These are phyloP conservation scores for Heliconius nattereri DNA, from an alignment of 1,140 invertebrate genomes.

Conservation along the genomic window DNA sequence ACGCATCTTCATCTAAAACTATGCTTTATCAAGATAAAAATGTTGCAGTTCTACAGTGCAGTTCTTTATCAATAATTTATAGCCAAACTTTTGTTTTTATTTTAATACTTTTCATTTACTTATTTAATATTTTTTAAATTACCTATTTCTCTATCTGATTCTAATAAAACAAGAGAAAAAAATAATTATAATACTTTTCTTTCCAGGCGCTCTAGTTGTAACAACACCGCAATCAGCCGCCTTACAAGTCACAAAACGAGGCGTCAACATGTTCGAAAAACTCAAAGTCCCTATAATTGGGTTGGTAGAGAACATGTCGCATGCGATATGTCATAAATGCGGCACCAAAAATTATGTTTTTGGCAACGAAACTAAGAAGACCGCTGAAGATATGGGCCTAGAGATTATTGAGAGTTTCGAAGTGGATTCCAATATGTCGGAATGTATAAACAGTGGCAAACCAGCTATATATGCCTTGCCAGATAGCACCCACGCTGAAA, in stretches of 20 bases:
- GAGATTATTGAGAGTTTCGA: constrained; percentile 88
- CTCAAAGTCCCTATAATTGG: constrained; percentile 90
- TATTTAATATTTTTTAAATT: too few species aligned
- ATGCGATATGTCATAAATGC: constrained; percentile 88
- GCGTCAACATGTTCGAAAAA: constrained; percentile 90
- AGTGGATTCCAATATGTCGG: constrained; percentile 86
- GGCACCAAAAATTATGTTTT: constrained; percentile 83
- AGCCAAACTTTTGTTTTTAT: too few species aligned
- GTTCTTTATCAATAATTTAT: too few species aligned
- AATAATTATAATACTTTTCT: not conserved
- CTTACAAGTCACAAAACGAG: constrained; percentile 89
- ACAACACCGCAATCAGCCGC: constrained; percentile 93
- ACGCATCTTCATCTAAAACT: too few species aligned
- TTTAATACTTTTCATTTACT: too few species aligned
- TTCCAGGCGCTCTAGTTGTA: constrained; percentile 88
- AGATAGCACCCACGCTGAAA: constrained; percentile 81
- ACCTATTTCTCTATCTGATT: too few species aligned
- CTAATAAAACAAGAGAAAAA: too few species aligned
- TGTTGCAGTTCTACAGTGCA: too few species aligned
- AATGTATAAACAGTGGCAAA: constrained; percentile 87
- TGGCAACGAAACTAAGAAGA: constrained; percentile 80
- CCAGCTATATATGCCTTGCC: constrained; percentile 89
- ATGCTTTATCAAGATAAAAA: too few species aligned
- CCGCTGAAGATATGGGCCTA: constrained; percentile 81
- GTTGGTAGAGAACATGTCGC: constrained; percentile 93